Conservation (phyloP, 2,113 vertebrate species). For the Carassius auratus region DNA sequence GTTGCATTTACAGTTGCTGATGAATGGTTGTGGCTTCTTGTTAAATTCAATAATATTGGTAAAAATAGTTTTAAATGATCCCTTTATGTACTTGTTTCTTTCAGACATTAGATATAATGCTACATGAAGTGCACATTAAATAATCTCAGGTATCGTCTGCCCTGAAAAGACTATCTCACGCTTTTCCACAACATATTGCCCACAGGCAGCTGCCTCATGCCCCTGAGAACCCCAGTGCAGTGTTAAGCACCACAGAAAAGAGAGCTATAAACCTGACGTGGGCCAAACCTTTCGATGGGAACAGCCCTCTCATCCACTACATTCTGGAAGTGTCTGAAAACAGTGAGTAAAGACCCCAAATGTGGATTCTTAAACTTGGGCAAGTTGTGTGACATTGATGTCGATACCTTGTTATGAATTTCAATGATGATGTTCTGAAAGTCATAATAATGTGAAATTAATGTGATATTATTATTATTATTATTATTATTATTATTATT, state of each 20-base stretch:
- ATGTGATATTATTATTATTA: neutral
- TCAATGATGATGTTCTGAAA: neutral
- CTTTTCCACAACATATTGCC: constrained; percentile 31
- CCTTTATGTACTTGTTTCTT: neutral
- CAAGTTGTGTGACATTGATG: neutral
- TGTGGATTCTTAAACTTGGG: neutral
- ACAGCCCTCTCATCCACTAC: constrained; percentile 91
- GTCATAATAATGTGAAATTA: neutral
- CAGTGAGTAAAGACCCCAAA: constrained; percentile 79
- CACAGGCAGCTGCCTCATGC: constrained; percentile 90
- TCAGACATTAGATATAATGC: constrained; percentile 18
- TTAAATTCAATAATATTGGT: neutral
- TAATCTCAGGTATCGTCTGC: neutral
- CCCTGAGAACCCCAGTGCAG: constrained; percentile 84
- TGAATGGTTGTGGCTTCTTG: neutral
- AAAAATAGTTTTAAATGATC: neutral
- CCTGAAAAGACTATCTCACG: neutral
- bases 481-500: neutral
- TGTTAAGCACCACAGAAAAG: constrained; percentile 82
- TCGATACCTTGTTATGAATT: neutral
- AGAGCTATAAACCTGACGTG: constrained; percentile 93
- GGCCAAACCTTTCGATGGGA: constrained; percentile 94
- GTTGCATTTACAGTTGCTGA: neutral
- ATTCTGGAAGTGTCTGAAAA: constrained; percentile 95
- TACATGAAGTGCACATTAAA: neutral